phyloP scores from a whole-genome alignment of 2,113 vertebrate species.

The Pluvialis apricaria region DNA sequence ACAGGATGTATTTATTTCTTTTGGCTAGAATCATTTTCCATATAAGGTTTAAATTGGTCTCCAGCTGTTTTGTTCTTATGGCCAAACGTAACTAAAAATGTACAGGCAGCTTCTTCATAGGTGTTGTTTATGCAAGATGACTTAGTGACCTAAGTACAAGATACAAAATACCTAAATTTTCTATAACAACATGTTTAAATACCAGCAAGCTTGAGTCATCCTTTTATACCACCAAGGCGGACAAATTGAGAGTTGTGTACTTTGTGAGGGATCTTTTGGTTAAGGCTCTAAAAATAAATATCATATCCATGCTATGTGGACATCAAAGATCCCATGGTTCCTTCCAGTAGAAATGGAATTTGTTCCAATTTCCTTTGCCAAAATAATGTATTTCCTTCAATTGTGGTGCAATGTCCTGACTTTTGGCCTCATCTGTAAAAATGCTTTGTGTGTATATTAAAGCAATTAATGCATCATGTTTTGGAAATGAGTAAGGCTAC shows the following conservation, averaged over 20 bases:
- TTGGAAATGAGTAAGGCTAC: not conserved
- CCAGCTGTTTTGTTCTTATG: not conserved
- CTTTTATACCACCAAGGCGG: not conserved
- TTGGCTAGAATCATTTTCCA: constrained; percentile 11
- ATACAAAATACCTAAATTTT: not conserved
- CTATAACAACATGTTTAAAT: constrained; percentile 24
- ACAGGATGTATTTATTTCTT: constrained; percentile 52
- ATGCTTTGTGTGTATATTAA: not conserved
- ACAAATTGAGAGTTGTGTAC: not conserved
- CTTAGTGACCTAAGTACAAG: not conserved
- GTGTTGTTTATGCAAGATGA: constrained; percentile 5
- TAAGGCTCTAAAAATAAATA: constrained; percentile 41
- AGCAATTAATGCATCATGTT: not conserved
- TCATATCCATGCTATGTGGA: not conserved
- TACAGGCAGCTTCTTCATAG: not conserved
- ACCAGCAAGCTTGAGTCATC: not conserved
- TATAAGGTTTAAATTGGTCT: not conserved
- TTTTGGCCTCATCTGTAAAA: constrained; percentile 41
- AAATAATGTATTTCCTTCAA: constrained; percentile 57
- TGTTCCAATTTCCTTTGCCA: constrained; percentile 53
- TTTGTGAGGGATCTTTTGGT: constrained; percentile 2
- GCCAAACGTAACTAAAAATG: constrained; percentile 4
- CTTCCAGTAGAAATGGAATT: constrained; percentile 26
- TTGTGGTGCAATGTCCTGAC: constrained; percentile 48
- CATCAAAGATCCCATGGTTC: constrained; percentile 38